phyloP scores from a whole-genome alignment of 1,140 invertebrate species.

The Tribolium castaneum region DNA sequence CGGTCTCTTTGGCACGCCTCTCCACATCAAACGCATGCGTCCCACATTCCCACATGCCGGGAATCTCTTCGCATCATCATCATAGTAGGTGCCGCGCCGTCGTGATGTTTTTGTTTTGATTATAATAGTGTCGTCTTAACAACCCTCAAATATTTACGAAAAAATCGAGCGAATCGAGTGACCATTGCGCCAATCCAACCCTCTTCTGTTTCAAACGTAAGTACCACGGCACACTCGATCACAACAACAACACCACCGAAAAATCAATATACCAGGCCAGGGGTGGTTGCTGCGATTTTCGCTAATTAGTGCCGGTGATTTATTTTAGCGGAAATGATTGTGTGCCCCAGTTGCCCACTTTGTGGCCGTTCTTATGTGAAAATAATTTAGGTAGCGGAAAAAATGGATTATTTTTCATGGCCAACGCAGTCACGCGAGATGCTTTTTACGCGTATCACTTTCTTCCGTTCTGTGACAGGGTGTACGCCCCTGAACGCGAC shows the following conservation, averaged over 20 bases:
- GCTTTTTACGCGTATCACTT: too few relatives aligned
- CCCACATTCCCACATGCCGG: conserved; percentile 22
- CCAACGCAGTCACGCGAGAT: neutral
- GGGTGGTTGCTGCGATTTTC: too few relatives aligned
- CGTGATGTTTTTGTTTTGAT: conserved; percentile 28
- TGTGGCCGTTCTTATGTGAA: neutral
- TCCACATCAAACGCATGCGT: conserved; percentile 19
- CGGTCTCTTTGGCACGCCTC: conserved; percentile 20
- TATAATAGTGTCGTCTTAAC: neutral
- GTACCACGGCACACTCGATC: too few relatives aligned
- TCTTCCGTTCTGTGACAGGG: neutral
- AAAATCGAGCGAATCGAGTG: neutral
- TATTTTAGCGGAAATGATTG: neutral
- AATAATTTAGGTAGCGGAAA: too few relatives aligned
- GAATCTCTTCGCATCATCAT: conserved; percentile 6
- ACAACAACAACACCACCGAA: too few relatives aligned
- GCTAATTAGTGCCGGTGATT: too few relatives aligned
- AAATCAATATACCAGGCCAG: too few relatives aligned
- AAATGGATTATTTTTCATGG: neutral
- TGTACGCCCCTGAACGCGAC: neutral
- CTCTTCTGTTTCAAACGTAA: too few relatives aligned
- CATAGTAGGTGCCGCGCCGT: conserved; percentile 19
- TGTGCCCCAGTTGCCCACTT: conserved; percentile 12
- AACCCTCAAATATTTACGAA: neutral
- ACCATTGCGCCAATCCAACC: too few relatives aligned